phyloP scores from a whole-genome alignment of 2,888 invertebrate genomes.

The Zaprionus lineosus region DNA sequence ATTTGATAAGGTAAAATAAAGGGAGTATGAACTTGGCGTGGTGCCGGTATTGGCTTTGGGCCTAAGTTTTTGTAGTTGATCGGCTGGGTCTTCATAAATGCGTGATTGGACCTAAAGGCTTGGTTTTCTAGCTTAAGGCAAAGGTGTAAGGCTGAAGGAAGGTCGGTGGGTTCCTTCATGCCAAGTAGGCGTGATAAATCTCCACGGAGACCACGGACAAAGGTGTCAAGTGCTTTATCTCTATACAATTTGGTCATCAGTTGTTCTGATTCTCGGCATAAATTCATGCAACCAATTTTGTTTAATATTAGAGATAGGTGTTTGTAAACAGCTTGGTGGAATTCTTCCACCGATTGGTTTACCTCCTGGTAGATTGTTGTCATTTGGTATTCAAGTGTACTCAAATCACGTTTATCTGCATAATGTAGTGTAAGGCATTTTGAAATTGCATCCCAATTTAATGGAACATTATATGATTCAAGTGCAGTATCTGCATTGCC shows the following conservation, averaged over 20 bases:
- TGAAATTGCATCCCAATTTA: constrained; percentile 3
- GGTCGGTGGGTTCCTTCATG: background rate
- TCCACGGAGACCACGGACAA: background rate
- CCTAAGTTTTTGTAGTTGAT: background rate
- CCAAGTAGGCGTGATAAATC: background rate
- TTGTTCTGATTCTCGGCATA: constrained; percentile 1
- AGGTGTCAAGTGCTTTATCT: constrained; percentile 9
- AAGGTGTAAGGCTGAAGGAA: background rate
- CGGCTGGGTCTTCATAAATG: background rate
- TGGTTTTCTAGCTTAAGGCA: background rate
- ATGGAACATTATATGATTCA: constrained; percentile 7
- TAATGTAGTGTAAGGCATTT: background rate
- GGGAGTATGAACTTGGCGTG: no score
- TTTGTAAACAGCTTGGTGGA: constrained; percentile 1
- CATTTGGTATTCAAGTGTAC: constrained; percentile 12
- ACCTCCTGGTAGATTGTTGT: background rate
- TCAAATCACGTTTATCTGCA: constrained; percentile 7
- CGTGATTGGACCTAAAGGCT: background rate
- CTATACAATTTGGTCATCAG: background rate
- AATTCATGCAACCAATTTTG: constrained; percentile 8
- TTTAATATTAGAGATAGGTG: constrained; percentile 3
- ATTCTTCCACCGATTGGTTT: constrained; percentile 9
- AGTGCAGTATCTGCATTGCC: constrained; percentile 1
- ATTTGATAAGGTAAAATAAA: no score
- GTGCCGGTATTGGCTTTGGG: no score